These are phyloP conservation scores for Tinamus major DNA, from an alignment of 2,797 vertebrate species.

Conservation along the genomic window DNA sequence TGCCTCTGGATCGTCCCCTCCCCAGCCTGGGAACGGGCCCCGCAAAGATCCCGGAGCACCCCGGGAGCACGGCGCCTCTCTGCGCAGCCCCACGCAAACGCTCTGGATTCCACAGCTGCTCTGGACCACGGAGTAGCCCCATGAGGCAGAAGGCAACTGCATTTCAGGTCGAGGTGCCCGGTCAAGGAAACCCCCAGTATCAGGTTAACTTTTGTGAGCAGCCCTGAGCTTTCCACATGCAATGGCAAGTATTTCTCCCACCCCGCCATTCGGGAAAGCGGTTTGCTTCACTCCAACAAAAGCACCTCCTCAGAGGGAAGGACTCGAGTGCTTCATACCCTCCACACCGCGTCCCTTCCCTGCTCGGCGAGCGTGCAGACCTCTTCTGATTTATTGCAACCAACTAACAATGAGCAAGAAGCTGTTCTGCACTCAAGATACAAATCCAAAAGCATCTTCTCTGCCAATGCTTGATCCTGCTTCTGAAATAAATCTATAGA, in stretches of 20 bases:
- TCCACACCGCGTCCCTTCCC: not conserved
- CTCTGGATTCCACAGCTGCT: not conserved
- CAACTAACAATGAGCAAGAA: not conserved
- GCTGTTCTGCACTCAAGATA: not conserved
- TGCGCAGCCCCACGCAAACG: not conserved
- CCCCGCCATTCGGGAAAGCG: not conserved
- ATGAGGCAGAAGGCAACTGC: not conserved
- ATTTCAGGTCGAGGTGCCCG: not conserved
- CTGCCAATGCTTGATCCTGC: not conserved
- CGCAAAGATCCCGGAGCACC: not conserved
- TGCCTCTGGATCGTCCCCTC: not conserved
- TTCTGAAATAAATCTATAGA: conserved; percentile 28
- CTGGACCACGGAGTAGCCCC: not conserved
- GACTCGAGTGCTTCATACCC: not conserved
- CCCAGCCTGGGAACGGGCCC: not conserved
- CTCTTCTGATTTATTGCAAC: not conserved
- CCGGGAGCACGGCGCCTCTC: not conserved
- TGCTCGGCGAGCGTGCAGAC: not conserved
- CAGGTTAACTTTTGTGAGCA: not conserved
- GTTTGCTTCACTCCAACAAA: not conserved
- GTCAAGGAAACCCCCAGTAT: not conserved
- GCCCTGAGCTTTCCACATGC: not conserved
- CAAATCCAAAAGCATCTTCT: not conserved
- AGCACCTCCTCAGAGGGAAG: not conserved
- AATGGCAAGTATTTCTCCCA: not conserved